These are phyloP conservation scores for Deilephila elpenor DNA, from an alignment of 2,888 invertebrate genomes.

Conservation along the genomic window DNA sequence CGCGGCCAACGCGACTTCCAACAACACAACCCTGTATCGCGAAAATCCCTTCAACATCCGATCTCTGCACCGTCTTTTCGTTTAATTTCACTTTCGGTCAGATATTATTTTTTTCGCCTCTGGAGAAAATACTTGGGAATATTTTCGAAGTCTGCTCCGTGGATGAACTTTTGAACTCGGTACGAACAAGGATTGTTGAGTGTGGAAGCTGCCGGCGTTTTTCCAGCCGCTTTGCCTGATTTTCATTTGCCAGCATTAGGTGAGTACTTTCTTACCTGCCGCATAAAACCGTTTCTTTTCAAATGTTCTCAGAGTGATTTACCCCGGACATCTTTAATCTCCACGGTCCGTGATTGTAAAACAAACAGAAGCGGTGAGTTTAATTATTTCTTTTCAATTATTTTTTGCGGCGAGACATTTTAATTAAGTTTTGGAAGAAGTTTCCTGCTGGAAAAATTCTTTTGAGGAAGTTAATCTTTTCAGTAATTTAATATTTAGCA, in stretches of 20 bases:
- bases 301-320: conserved; percentile 52
- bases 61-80: conserved; percentile 47
- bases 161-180: conserved; percentile 57
- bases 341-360: conserved; percentile 48
- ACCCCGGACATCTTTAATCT: conserved; percentile 57
- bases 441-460: conserved; percentile 29
- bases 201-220: conserved; percentile 60
- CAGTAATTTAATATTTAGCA: background rate
- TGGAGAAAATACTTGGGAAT: conserved; percentile 38
- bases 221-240: conserved; percentile 65
- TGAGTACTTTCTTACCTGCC: conserved; percentile 69
- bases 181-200: conserved; percentile 72
- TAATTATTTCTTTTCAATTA: conserved; percentile 45
- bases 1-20: conserved; percentile 61
- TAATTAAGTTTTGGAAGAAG: background rate
- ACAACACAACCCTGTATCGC: conserved; percentile 58
- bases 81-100: conserved; percentile 49
- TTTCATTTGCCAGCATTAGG: conserved; percentile 76
- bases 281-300: conserved; percentile 63
- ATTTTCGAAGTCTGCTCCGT: conserved; percentile 41
- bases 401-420: conserved; percentile 40
- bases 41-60: conserved; percentile 50
- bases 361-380: conserved; percentile 46
- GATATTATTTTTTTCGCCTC: conserved; percentile 41
- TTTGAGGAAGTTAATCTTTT: background rate